These are phyloP conservation scores for Zingel zingel DNA, from an alignment of 2,113 vertebrate genomes.

Conservation along the genomic window DNA sequence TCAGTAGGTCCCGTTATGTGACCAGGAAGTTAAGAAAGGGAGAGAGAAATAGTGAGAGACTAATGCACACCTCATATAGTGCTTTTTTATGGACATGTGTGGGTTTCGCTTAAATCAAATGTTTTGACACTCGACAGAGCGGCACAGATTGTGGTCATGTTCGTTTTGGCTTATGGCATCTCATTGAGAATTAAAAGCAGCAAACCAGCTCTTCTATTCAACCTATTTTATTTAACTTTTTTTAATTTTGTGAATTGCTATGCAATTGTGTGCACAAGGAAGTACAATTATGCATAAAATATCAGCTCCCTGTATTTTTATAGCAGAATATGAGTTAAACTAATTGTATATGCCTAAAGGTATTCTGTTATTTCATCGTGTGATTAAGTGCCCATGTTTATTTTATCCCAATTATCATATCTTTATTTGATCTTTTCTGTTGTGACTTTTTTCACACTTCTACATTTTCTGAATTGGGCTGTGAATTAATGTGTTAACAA, in stretches of 20 bases:
- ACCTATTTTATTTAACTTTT: neutral
- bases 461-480: neutral
- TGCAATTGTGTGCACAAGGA: neutral
- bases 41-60: neutral
- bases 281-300: neutral
- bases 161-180: conserved; percentile 57
- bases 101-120: conserved; percentile 18
- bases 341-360: neutral
- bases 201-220: neutral
- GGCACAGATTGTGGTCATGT: conserved; percentile 49
- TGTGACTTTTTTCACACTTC: neutral
- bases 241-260: neutral
- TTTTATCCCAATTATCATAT: neutral
- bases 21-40: conserved; percentile 1
- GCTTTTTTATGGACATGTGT: neutral
- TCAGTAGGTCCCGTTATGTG: conserved; percentile 4
- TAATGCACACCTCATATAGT: neutral
- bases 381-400: neutral
- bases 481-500: neutral
- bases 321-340: neutral
- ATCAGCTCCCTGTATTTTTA: neutral
- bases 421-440: neutral
- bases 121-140: conserved; percentile 49
- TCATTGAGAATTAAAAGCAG: conserved; percentile 29
- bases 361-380: neutral